These are phyloP conservation scores for Sitta carolinensis DNA, from an alignment of 2,797 vertebrate species.

Conservation along the genomic window DNA sequence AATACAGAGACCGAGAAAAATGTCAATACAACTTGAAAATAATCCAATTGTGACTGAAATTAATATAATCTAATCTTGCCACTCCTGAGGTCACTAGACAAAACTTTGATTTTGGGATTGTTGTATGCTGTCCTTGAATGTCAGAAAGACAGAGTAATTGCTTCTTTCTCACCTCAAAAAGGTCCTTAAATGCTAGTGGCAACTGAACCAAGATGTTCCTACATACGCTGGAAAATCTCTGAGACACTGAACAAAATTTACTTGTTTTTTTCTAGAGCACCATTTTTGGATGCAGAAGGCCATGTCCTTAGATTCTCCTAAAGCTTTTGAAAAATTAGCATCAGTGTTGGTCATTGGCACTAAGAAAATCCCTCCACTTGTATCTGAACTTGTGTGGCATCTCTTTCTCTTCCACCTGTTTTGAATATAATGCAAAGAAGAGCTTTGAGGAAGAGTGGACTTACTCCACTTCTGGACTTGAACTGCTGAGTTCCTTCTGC, in stretches of 20 bases:
- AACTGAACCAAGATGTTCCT: neutral
- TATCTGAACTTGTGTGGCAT: neutral
- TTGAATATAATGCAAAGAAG: neutral
- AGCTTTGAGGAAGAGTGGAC: neutral
- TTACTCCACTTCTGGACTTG: neutral
- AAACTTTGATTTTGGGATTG: neutral
- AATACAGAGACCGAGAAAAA: constrained; percentile 28
- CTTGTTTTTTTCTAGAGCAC: neutral
- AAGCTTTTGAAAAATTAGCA: neutral
- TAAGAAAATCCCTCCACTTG: neutral
- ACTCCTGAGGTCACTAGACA: neutral
- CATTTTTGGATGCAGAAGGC: neutral
- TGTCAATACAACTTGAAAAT: neutral
- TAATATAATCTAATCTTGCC: neutral
- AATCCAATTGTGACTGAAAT: constrained; percentile 5
- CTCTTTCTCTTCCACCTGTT: neutral
- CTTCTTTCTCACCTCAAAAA: neutral
- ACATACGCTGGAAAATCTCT: neutral
- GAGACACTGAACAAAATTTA: neutral
- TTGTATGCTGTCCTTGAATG: neutral
- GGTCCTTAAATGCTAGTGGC: neutral
- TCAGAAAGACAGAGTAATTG: neutral
- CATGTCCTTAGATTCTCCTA: neutral
- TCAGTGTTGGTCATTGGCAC: neutral
- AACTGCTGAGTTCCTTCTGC: neutral